Base-by-base conservation (phyloP, 2,888 invertebrate genomes). In the Hydroisotoma schaefferi region DNA sequence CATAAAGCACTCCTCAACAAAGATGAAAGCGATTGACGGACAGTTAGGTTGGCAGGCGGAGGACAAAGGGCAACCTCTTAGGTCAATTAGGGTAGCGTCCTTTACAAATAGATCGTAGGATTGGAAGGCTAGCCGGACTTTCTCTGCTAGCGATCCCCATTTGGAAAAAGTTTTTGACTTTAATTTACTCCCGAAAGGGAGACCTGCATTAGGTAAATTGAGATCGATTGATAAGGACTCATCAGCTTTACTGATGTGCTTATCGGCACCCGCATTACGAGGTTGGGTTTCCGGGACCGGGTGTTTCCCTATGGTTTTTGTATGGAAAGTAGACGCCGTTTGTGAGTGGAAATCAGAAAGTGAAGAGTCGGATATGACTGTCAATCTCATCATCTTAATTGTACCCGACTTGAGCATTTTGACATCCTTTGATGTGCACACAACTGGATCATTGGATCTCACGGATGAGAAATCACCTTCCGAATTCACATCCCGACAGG, bases 361-460 rank as follows among this genome's bases (percentile, higher is more conserved):
- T 46, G 46, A 15, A 22, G 46, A 22, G 46, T 57, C 51, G 57
- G 57, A 64, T 54, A 69, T 65, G 61, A 69, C 65, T 57, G 67
- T 67, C 67, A 69, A 63, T 61, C 63, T 67, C 62, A 69, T 65
- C 65, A 64, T 65, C 64, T 69, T 67, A 65, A 69, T 67, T 65
- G 69, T 63, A 61, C 59, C 67, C 63, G 63, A 63, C 65, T 65
- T 65, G 60, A 69, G 67, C 57, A 69, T 67, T 67, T 65, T 53
- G 44, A 69, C 33, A 57, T 65, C 59, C 57, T 69, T 67, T 67
- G 69, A 65, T 60, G 67, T 66, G 63, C 69, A 69, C 43, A 33
- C 57, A 61, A 65, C 63, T 61, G 59, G 53, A 57, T 67, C 66
- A 69, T 65, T 63, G 48, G 59, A 67, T 67, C 65, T 67, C 65